Evolutionary conservation across 92 coral and sea anemone species (phyloP).

Genomic region (Epizoanthus illoricatus): DNA sequence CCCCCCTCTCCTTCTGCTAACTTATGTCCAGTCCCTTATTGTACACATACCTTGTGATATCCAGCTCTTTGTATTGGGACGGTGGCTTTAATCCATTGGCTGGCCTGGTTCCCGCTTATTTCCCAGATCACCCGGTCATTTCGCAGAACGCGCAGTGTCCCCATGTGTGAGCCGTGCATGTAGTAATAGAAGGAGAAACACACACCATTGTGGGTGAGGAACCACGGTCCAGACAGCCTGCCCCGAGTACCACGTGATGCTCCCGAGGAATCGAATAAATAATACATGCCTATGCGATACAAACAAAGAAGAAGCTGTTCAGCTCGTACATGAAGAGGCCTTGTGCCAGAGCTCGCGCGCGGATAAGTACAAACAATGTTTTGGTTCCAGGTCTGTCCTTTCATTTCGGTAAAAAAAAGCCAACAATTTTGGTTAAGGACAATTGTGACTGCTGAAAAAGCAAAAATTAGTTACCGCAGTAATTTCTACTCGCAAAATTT

Average conservation of each 20-base stretch:
- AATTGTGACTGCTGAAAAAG: too few species aligned
- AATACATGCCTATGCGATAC: neutral
- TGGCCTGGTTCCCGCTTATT: conserved; percentile 2
- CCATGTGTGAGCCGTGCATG: conserved; percentile 31
- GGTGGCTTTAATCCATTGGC: conserved; percentile 20
- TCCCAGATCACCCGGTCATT: conserved; percentile 11
- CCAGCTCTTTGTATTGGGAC: conserved; percentile 1
- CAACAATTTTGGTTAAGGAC: too few species aligned
- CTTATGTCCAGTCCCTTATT: too few species aligned
- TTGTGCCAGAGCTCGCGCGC: too few species aligned
- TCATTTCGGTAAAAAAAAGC: too few species aligned
- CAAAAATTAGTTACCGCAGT: too few species aligned
- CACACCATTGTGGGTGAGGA: neutral
- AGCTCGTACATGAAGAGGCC: neutral
- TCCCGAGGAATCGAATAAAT: conserved; percentile 7
- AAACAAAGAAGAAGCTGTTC: neutral
- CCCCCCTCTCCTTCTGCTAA: too few species aligned
- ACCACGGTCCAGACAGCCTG: neutral
- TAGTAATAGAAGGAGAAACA: conserved; percentile 30
- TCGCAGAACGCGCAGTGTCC: neutral
- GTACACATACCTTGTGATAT: neutral
- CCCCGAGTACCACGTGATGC: neutral
- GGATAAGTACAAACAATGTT: too few species aligned
- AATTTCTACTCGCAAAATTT: too few species aligned
- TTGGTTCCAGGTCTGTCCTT: too few species aligned